phyloP scores from a whole-genome alignment of 2,888 invertebrate genomes.

The Phyllotreta cruciferae region DNA sequence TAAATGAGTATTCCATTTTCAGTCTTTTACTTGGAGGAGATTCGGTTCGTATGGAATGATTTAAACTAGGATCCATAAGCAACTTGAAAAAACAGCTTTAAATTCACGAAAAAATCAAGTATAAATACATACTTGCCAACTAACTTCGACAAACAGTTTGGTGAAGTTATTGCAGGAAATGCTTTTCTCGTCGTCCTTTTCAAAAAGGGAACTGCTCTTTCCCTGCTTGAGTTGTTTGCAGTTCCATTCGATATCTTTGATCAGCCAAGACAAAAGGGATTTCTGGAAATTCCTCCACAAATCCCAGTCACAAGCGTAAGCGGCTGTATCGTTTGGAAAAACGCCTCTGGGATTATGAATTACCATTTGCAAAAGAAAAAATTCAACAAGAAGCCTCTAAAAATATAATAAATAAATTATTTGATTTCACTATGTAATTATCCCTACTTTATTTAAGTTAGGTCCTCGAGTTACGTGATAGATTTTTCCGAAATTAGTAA shows the following conservation, averaged over 20 bases:
- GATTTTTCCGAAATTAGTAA: conserved; percentile 44
- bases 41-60: conserved; percentile 26
- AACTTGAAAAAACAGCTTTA: not conserved
- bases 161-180: conserved; percentile 47
- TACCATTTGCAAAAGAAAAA: conserved; percentile 62
- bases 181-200: conserved; percentile 36
- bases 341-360: conserved; percentile 64
- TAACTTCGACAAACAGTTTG: conserved; percentile 55
- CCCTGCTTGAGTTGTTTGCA: conserved; percentile 32
- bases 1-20: conserved; percentile 42
- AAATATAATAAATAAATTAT: conserved; percentile 29
- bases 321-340: conserved; percentile 49
- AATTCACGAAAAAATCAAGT: not conserved
- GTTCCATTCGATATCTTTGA: conserved; percentile 45
- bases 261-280: conserved; percentile 56
- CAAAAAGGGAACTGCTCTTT: conserved; percentile 45
- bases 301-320: conserved; percentile 57
- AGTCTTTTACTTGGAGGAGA: conserved; percentile 40
- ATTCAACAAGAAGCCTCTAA: conserved; percentile 59
- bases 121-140: conserved; percentile 54
- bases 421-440: not conserved
- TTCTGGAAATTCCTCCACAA: conserved; percentile 60
- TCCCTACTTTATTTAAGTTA: conserved; percentile 47
- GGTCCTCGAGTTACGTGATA: conserved; percentile 49
- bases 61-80: not conserved